Evolutionary conservation across 2,113 vertebrate genomes (phyloP), one percentile per base, ranked within the genome.

Genomic region (Poecilia latipinna): DNA sequence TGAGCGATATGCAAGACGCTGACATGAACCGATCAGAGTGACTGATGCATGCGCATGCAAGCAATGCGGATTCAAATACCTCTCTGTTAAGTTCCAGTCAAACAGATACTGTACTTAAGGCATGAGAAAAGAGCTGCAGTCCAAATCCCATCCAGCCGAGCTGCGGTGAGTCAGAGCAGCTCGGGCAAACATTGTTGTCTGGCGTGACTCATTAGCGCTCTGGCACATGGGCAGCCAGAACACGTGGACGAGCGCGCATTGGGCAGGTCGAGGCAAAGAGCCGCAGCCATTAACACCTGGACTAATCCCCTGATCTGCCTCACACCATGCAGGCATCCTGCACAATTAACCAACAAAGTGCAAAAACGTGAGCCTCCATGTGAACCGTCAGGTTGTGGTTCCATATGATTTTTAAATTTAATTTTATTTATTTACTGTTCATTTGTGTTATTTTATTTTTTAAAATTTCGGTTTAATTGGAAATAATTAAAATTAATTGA

Each of bases 241-340:
- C 91, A 93, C 90, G 89, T 93, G 89, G 90, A 90, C 28, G 62
- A 84, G 78, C 65, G 78, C 68, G 82, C 71, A 79, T n/a, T 61
- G 48, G 81, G 72, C 91, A 89, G 65, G 90, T 77, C 83, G 31
- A 32, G 84, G 88, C 90, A 83, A 51, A 74, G 35, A 12, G 48
- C 74, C 54, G n/a, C 70, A 72, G 74, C 69, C 80, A 78, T 71
- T 82, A 72, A 88, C 77, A 88, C 80, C 78, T 82, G 69, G 70
- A 71, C 75, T 33, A 82, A 80, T 79, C 77, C 61, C 62, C 60
- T 32, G 68, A 78, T 67, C 44, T n/a, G 7, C 15, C n/a, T 68
- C 24, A 51, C 64, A 75, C 15, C 61, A 29, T 29, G 29, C 29
- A 61, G 42, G 65, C 62, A 71, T n/a, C 70, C 37, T 69, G 61